Conservation (phyloP, 2,797 vertebrate species). For the Dendrocincla tyrannina region DNA sequence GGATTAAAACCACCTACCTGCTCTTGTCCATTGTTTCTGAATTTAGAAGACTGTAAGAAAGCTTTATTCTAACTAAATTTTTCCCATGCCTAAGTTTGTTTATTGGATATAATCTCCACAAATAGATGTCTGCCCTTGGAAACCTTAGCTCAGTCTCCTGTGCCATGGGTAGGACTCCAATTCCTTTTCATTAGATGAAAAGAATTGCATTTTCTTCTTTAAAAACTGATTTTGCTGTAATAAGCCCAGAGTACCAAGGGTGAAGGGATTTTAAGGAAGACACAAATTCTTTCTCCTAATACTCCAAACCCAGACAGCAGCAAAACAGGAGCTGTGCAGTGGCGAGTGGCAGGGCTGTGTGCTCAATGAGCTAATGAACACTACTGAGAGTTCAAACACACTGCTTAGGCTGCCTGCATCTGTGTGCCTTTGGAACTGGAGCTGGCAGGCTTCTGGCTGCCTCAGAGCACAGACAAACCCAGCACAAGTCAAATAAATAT, state of each 20-base stretch:
- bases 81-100: neutral
- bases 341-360: neutral
- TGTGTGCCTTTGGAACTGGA: neutral
- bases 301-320: neutral
- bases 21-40: neutral
- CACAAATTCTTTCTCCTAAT: neutral
- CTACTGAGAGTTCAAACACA: neutral
- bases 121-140: neutral
- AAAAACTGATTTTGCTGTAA: neutral
- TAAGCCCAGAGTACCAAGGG: neutral
- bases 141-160: neutral
- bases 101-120: neutral
- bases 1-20: neutral
- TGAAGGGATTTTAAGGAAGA: neutral
- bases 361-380: neutral
- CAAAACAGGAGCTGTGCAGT: neutral
- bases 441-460: neutral
- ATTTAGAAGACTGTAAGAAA: neutral
- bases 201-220: neutral
- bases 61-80: neutral
- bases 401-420: neutral
- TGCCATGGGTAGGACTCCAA: neutral
- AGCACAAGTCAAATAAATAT: neutral
- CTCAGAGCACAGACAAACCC: neutral
- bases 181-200: neutral